A percentile compares a stretch with the other conserved stretches of the same genome.
Conservation (phyloP, 1,140 invertebrate genomes). For the Drosophila prosaltans region DNA sequence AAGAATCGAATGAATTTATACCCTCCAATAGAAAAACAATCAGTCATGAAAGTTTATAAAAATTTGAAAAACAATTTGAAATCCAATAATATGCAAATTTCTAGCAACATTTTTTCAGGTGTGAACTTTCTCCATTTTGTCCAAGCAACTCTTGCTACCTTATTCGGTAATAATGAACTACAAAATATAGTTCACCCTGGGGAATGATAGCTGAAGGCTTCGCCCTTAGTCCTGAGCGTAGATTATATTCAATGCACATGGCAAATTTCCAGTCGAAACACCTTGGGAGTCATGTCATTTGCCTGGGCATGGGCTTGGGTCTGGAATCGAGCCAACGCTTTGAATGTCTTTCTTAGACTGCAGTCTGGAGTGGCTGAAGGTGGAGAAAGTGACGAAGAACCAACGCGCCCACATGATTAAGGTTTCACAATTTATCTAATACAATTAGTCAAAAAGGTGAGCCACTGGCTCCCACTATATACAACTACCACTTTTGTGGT, state of each 20-base stretch:
- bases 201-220: constrained; percentile 17
- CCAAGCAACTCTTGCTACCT: background rate
- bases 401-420: constrained; percentile 70
- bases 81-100: too few relatives aligned
- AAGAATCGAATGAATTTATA: constrained; percentile 17
- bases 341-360: constrained; percentile 24
- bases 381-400: constrained; percentile 7
- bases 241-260: constrained; percentile 56
- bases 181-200: constrained; percentile 17
- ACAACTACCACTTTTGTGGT: constrained; percentile 20
- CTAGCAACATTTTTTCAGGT: too few relatives aligned
- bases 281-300: constrained; percentile 51
- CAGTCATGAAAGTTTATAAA: constrained; percentile 1
- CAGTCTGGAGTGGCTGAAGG: constrained; percentile 34
- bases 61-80: too few relatives aligned
- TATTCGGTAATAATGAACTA: constrained; percentile 4
- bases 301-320: background rate
- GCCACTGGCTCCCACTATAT: constrained; percentile 23
- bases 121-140: background rate
- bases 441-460: constrained; percentile 77
- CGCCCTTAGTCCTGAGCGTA: constrained; percentile 31
- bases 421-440: constrained; percentile 81
- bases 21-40: constrained; percentile 22
- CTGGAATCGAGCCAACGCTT: background rate
- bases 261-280: constrained; percentile 41